These are phyloP conservation scores for Erebia aethiops DNA, from an alignment of 2,888 invertebrate genomes.

Conservation along the genomic window DNA sequence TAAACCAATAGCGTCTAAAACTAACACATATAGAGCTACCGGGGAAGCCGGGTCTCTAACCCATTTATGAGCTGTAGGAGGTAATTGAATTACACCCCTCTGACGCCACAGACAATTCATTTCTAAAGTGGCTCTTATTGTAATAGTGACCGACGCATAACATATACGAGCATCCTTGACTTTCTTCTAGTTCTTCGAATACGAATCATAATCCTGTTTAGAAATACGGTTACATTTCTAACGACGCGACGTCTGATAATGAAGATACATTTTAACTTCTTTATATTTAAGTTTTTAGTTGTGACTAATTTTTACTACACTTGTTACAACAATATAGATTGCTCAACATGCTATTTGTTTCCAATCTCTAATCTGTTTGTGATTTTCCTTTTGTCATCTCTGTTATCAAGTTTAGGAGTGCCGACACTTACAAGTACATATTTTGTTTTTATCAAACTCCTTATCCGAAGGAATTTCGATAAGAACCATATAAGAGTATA, in stretches of 20 bases:
- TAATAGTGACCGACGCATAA: conserved; percentile 39
- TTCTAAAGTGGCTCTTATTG: conserved; percentile 43
- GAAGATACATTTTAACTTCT: background rate
- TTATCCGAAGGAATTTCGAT: conserved; percentile 31
- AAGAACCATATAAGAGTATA: conserved; percentile 11
- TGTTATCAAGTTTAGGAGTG: conserved; percentile 8
- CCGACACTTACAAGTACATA: conserved; percentile 1
- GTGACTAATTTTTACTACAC: background rate
- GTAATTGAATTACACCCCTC: conserved; percentile 52
- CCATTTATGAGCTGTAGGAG: conserved; percentile 52
- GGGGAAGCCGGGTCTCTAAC: conserved; percentile 54
- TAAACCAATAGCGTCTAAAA: conserved; percentile 8
- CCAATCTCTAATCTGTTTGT: background rate
- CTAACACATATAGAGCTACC: conserved; percentile 16
- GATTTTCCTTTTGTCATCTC: conserved; percentile 13
- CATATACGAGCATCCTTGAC: conserved; percentile 31
- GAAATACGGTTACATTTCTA: background rate
- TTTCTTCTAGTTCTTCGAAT: conserved; percentile 34
- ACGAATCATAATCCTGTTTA: conserved; percentile 44
- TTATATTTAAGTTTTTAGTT: background rate
- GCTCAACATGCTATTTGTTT: too few species aligned
- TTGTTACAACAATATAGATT: background rate
- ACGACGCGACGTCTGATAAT: background rate
- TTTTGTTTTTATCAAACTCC: conserved; percentile 17
- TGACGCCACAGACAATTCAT: conserved; percentile 44